Evolutionary conservation across 2,797 vertebrate species (phyloP).

Genomic region (Oryzias sinensis): DNA sequence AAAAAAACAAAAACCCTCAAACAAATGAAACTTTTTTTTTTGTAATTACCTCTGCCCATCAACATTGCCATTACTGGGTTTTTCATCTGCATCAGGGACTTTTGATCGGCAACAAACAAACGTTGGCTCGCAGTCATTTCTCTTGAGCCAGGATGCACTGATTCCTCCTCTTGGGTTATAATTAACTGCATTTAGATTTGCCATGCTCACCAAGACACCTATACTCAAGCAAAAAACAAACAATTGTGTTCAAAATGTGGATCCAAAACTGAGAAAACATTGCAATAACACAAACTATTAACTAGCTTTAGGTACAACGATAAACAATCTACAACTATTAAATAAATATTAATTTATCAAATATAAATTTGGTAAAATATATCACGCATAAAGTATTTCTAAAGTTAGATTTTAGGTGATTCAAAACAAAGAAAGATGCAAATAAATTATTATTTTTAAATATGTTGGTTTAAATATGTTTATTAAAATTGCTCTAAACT

Average conservation of each 20-base stretch:
- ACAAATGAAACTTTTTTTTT: neutral
- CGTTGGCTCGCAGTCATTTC: conserved; percentile 1
- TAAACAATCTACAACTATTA: too few species aligned
- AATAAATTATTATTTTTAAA: too few species aligned
- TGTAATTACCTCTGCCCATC: conserved; percentile 42
- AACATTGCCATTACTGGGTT: neutral
- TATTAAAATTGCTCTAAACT: too few species aligned
- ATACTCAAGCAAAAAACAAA: neutral
- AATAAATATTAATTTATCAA: too few species aligned
- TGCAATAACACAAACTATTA: neutral
- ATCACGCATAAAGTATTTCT: too few species aligned
- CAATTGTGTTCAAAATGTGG: too few species aligned
- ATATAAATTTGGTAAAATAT: too few species aligned
- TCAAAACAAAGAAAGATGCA: too few species aligned
- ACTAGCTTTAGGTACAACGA: too few species aligned
- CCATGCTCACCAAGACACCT: conserved; percentile 42
- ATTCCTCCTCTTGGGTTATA: conserved; percentile 5
- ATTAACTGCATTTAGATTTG: neutral
- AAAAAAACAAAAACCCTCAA: too few species aligned
- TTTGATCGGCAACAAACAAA: neutral
- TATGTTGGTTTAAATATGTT: too few species aligned
- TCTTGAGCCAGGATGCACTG: conserved; percentile 10
- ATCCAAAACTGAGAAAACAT: neutral
- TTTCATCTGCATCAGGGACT: conserved; percentile 4
- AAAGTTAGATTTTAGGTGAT: too few species aligned